Evolutionary conservation across 2,113 vertebrate genomes (phyloP).

Genomic region (Mobula birostris): DNA sequence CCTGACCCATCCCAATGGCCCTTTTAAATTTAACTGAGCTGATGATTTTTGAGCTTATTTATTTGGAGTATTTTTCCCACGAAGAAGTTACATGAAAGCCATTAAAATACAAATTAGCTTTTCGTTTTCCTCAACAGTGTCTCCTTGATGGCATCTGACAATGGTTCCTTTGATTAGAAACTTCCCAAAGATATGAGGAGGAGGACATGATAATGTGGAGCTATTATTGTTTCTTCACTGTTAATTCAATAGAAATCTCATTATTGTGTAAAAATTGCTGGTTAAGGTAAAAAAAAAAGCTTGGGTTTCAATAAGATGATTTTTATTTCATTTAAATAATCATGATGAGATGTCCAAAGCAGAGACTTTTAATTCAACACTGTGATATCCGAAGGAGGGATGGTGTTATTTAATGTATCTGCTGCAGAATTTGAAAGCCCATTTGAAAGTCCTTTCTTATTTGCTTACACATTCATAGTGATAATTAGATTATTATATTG

Average conservation of each 20-base stretch:
- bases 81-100: background rate
- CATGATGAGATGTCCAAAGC: background rate
- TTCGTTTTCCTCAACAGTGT: background rate
- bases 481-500: background rate
- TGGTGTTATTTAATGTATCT: background rate
- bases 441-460: background rate
- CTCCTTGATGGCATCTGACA: background rate
- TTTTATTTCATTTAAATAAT: background rate
- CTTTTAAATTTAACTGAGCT: background rate
- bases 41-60: background rate
- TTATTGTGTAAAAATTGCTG: background rate
- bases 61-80: background rate
- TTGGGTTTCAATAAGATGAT: background rate
- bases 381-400: background rate
- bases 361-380: background rate
- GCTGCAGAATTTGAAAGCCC: background rate
- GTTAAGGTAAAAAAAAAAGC: background rate
- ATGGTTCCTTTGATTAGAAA: background rate
- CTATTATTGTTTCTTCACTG: background rate
- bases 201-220: background rate
- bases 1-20: background rate
- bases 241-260: background rate
- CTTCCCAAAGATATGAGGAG: background rate
- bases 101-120: background rate
- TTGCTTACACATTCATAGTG: background rate